Percentiles rank a stretch among this genome's conserved stretches.
Evolutionary conservation across 2,888 invertebrate genomes (phyloP).

Genomic region (Troides helena): DNA sequence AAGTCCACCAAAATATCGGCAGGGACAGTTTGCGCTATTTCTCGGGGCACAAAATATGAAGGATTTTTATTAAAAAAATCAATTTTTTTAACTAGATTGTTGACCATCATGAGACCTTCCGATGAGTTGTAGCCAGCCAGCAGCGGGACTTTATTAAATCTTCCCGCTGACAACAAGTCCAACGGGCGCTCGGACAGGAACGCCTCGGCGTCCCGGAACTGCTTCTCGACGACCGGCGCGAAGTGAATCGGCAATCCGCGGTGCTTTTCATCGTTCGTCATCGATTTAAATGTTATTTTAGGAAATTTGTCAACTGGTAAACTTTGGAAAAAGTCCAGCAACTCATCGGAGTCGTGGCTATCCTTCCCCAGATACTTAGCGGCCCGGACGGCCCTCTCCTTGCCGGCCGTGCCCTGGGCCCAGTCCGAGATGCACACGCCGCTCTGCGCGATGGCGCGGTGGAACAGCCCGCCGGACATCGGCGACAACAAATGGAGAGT

Average conservation of each 20-base stretch:
- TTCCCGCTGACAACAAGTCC: constrained; percentile 39
- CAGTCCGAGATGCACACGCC: constrained; percentile 45
- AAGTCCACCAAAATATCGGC: constrained; percentile 34
- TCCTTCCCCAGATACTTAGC: constrained; percentile 41
- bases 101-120: constrained; percentile 42
- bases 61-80: constrained; percentile 41
- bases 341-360: constrained; percentile 34
- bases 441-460: constrained; percentile 55
- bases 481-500: constrained; percentile 57
- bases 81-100: constrained; percentile 36
- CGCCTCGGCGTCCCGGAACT: constrained; percentile 39
- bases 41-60: constrained; percentile 41
- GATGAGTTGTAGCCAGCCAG: constrained; percentile 46
- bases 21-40: constrained; percentile 36
- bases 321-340: constrained; percentile 40
- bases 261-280: constrained; percentile 40
- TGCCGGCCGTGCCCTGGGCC: constrained; percentile 34
- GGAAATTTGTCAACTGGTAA: constrained; percentile 38
- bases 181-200: constrained; percentile 44
- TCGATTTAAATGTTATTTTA: constrained; percentile 39
- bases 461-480: constrained; percentile 53
- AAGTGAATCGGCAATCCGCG: constrained; percentile 46
- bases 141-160: constrained; percentile 41
- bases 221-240: constrained; percentile 49
- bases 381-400: constrained; percentile 39